These are phyloP conservation scores for Stegodyphus mimosarum DNA, from an alignment of 1,140 invertebrate species.

Conservation along the genomic window DNA sequence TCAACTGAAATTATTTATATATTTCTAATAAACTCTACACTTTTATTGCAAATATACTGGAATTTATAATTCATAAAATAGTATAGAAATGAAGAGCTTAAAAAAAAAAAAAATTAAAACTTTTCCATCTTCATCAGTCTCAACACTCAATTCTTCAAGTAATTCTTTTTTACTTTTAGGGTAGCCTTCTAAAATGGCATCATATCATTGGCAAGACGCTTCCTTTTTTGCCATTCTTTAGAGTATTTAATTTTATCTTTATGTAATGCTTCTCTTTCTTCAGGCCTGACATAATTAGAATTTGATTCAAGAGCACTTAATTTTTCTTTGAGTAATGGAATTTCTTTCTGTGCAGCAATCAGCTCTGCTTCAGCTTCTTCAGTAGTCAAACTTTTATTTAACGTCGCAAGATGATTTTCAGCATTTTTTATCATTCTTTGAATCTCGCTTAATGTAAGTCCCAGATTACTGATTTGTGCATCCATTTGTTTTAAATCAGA, in stretches of 20 bases:
- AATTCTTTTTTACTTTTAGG: conserved; percentile 83
- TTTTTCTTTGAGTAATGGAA: conserved; percentile 62
- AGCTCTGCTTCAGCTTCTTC: conserved; percentile 66
- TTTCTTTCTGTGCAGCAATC: conserved; percentile 49
- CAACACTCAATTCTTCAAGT: conserved; percentile 70
- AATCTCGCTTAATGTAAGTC: conserved; percentile 61
- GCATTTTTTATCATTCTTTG: conserved; percentile 62
- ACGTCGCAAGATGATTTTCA: conserved; percentile 63
- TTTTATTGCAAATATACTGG: too few relatives aligned
- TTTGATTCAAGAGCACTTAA: conserved; percentile 63
- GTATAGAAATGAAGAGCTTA: too few relatives aligned
- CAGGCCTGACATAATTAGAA: conserved; percentile 59
- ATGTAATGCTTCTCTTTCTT: conserved; percentile 74
- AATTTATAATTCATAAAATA: too few relatives aligned
- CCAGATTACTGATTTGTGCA: conserved; percentile 69
- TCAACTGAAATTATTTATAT: too few relatives aligned
- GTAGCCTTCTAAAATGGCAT: conserved; percentile 84
- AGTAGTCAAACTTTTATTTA: conserved; percentile 64
- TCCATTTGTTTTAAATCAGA: conserved; percentile 72
- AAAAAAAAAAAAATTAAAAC: too few relatives aligned
- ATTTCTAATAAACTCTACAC: too few relatives aligned
- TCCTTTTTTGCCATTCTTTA: conserved; percentile 81
- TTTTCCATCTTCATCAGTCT: not conserved
- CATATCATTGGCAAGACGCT: conserved; percentile 80
- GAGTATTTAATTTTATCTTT: conserved; percentile 72